These are phyloP conservation scores for Heliconius hortense DNA, from an alignment of 2,888 invertebrate species.

Conservation along the genomic window DNA sequence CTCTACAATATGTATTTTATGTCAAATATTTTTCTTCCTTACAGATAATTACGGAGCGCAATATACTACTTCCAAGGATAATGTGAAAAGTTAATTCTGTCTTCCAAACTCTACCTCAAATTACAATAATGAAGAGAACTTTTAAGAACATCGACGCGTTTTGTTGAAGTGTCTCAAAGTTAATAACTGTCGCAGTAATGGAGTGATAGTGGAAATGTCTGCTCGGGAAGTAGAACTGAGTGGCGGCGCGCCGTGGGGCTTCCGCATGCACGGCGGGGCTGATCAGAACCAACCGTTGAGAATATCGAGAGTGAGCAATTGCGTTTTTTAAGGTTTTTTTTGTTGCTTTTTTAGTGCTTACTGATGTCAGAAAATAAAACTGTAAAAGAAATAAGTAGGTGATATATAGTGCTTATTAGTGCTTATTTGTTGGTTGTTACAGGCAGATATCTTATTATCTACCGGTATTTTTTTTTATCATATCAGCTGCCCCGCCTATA, in stretches of 20 bases:
- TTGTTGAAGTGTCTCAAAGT: constrained; percentile 33
- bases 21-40: constrained; percentile 30
- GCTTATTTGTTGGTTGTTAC: no score
- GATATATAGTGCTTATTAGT: no score
- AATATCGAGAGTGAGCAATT: constrained; percentile 87
- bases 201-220: constrained; percentile 81
- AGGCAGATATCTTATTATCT: no score
- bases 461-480: no score
- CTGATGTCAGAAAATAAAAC: no score
- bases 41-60: constrained; percentile 28
- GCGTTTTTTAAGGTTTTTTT: background rate
- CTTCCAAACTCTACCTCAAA: constrained; percentile 47
- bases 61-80: constrained; percentile 28
- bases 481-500: no score
- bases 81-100: constrained; percentile 43
- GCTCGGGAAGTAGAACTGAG: constrained; percentile 87
- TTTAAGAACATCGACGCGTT: constrained; percentile 27
- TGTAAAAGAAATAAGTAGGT: no score
- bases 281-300: constrained; percentile 89
- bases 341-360: no score
- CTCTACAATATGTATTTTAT: background rate
- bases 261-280: constrained; percentile 92
- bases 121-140: constrained; percentile 45
- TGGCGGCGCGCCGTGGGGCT: constrained; percentile 94
- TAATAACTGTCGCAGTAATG: constrained; percentile 52